Evolutionary conservation across 2,113 vertebrate genomes (phyloP), one percentile per base, ranked within the genome.

Genomic region (Pongo pygmaeus): DNA sequence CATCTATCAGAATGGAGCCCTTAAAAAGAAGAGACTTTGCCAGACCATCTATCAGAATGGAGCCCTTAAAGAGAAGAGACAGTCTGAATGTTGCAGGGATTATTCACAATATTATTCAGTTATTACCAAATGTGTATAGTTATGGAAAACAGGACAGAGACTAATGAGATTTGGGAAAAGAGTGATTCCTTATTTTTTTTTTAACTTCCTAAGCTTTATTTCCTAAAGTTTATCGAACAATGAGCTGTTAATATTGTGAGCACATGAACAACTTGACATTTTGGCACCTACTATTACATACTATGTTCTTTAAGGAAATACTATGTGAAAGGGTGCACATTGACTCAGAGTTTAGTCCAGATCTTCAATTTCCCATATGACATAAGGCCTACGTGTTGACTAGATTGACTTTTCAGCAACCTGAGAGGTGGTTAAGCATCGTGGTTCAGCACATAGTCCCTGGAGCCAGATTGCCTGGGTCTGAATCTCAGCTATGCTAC

Each of bases 141-240:
- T 57, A 75, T 18, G 89, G 57, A 83, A 91, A 92, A 94, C 40
- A 92, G 55, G 7, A 30, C 69, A 67, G 70, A 84, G 10, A 6
- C 70, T 50, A 92, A 46, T 70, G 17, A 77, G 77, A 89, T 81
- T 81, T 85, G 25, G 48, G 25, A 43, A 35, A 64, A 84, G 14
- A 74, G 27, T 85, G 48, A 46, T 77, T 61, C 43, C 10, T 92
- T 84, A 50, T 75, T 55, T 55, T 75, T 75, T 64, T 20, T 20
- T 81, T 88, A 30, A 38, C 70, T 88, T 79, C 69, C 74, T 87
- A 74, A 40, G 14, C 55, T 50, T 61, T 92, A 80, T 50, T 89
- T 61, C 57, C 55, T 90, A 75, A 95, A 61, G 12, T 27, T 86
- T 80, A 70, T 59, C n/a, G 80, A 89, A 87, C 70, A 93, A 78